Conservation (phyloP, 1,140 invertebrate genomes). For the Drosophila repleta region DNA sequence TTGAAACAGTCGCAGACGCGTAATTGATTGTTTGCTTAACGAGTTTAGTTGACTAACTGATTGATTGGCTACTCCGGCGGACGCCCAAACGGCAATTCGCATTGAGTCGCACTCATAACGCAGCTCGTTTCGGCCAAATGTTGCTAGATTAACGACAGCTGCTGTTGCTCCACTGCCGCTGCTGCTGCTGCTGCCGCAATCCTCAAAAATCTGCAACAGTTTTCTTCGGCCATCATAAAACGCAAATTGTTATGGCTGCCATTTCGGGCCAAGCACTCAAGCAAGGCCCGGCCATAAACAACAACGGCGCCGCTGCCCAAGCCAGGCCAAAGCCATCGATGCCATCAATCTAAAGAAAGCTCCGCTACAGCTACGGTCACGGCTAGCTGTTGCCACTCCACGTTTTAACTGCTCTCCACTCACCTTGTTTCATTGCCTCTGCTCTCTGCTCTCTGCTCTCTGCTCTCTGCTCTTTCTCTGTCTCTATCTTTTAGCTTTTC, state of each 20-base stretch:
- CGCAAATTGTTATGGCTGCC: constrained; percentile 52
- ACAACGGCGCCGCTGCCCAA: constrained; percentile 13
- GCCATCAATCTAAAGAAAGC: constrained; percentile 15
- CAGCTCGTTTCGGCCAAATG: constrained; percentile 41
- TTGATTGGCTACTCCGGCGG: constrained; percentile 29
- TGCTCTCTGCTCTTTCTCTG: too few species aligned
- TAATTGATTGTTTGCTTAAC: constrained; percentile 47
- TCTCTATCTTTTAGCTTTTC: too few species aligned
- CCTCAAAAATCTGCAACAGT: constrained; percentile 49
- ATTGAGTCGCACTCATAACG: constrained; percentile 31
- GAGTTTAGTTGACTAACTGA: constrained; percentile 30
- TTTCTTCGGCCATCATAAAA: constrained; percentile 53
- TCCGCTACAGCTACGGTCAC: background rate
- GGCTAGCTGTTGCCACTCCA: background rate
- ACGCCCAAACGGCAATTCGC: background rate
- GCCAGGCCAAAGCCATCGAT: constrained; percentile 5
- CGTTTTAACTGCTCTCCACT: background rate
- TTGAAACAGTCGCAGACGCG: background rate
- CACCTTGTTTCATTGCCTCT: too few species aligned
- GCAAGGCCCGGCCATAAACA: constrained; percentile 48
- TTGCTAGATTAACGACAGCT: constrained; percentile 19
- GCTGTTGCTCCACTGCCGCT: background rate
- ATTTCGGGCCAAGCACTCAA: constrained; percentile 40
- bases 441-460: too few species aligned
- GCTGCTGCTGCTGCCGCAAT: background rate